A percentile compares a stretch with the other conserved stretches of the same genome.
These are phyloP conservation scores for Orthonevra nobilis DNA, from an alignment of 2,888 invertebrate species.

Conservation along the genomic window DNA sequence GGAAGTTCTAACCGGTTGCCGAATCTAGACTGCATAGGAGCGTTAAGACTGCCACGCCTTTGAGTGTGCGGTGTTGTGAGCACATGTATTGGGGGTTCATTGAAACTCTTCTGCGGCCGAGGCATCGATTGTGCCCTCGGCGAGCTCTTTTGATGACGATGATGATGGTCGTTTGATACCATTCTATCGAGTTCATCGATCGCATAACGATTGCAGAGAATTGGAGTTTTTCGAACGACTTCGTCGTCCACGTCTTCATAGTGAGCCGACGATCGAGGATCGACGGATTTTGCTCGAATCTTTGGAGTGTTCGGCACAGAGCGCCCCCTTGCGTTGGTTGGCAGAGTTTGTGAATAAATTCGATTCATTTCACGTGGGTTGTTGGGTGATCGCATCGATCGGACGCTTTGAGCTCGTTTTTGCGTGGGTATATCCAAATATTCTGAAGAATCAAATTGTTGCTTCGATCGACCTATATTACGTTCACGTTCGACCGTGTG, in stretches of 20 bases:
- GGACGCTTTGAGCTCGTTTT: constrained; percentile 76
- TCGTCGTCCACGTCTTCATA: constrained; percentile 77
- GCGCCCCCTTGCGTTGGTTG: constrained; percentile 71
- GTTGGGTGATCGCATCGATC: constrained; percentile 75
- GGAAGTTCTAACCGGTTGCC: constrained; percentile 78
- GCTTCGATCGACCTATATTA: constrained; percentile 76
- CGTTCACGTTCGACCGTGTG: constrained; percentile 81
- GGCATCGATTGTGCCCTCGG: constrained; percentile 79
- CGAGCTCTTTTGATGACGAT: constrained; percentile 58
- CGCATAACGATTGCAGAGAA: constrained; percentile 87
- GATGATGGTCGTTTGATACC: constrained; percentile 56
- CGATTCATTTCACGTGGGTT: constrained; percentile 75
- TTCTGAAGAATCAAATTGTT: constrained; percentile 75
- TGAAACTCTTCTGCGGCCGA: constrained; percentile 72
- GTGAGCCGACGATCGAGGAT: constrained; percentile 76
- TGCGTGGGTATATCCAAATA: constrained; percentile 74
- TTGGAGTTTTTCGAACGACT: constrained; percentile 82
- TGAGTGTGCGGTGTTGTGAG: constrained; percentile 50
- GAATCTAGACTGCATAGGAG: constrained; percentile 73
- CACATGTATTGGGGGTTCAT: constrained; percentile 52
- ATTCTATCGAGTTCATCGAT: constrained; percentile 80
- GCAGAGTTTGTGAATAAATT: constrained; percentile 72
- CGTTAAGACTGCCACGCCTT: constrained; percentile 72
- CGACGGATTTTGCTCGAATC: constrained; percentile 77
- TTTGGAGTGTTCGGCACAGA: constrained; percentile 72